These are phyloP conservation scores for Gryllus bimaculatus DNA, from an alignment of 1,140 invertebrate genomes.

Conservation along the genomic window DNA sequence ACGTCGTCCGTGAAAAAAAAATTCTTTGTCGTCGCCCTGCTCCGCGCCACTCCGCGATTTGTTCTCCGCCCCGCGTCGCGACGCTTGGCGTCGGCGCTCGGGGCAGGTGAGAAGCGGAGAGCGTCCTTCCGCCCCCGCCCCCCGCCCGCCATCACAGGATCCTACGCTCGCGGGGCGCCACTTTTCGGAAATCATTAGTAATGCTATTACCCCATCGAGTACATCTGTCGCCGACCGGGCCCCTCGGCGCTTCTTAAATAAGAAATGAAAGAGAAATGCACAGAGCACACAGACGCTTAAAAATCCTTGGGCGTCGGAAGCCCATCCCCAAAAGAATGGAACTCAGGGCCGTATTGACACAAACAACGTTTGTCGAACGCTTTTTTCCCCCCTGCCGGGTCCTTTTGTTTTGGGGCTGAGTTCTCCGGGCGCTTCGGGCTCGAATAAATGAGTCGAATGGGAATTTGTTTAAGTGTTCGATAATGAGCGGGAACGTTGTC, in stretches of 20 bases:
- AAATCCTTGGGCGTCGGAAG: background rate
- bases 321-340: background rate
- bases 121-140: background rate
- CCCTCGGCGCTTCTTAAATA: background rate
- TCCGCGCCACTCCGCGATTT: too few species aligned
- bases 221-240: background rate
- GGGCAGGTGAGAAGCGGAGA: background rate
- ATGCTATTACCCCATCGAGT: background rate
- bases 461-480: background rate
- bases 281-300: background rate
- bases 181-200: slow-evolving; percentile 1
- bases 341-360: background rate
- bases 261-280: background rate
- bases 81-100: too few species aligned
- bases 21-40: too few species aligned
- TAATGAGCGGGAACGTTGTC: background rate
- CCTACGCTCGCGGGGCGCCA: background rate
- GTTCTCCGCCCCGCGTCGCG: too few species aligned
- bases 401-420: background rate
- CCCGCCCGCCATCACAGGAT: background rate
- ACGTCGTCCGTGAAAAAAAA: too few species aligned
- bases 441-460: background rate
- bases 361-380: slow-evolving; percentile 3
- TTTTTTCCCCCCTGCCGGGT: background rate
- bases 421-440: background rate